Conservation (phyloP, 92 coral and sea anemone species). For the Hydrozoanthus gracilis region DNA sequence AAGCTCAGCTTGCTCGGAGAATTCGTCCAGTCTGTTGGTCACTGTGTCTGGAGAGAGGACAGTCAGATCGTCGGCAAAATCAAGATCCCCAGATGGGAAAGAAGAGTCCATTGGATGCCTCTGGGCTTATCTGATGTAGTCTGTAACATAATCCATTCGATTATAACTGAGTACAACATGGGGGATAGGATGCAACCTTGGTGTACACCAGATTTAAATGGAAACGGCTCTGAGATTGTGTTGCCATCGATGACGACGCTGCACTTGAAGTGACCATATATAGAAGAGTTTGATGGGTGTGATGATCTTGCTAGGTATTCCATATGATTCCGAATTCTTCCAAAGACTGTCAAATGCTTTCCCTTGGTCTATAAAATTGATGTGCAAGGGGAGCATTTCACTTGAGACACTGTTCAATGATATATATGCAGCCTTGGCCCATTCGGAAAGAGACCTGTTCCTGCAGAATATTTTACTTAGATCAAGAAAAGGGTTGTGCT, state of each 20-base stretch:
- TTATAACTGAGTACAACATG: not conserved
- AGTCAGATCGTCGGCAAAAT: slow-evolving; percentile 3
- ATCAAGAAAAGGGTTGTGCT: slow-evolving; percentile 2
- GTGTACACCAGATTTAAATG: no score
- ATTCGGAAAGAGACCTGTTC: slow-evolving; percentile 22
- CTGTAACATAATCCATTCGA: slow-evolving; percentile 19
- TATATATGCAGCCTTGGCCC: slow-evolving; percentile 31
- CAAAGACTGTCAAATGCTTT: slow-evolving; percentile 6
- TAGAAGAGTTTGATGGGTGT: slow-evolving; percentile 16
- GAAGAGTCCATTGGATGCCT: not conserved
- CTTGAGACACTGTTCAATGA: slow-evolving; percentile 44
- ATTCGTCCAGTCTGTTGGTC: slow-evolving; percentile 12
- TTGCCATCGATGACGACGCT: slow-evolving; percentile 30
- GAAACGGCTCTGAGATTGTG: not conserved
- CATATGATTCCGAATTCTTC: not conserved
- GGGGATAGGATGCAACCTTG: not conserved
- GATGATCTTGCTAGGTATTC: slow-evolving; percentile 9
- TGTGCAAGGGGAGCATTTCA: not conserved
- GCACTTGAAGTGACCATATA: slow-evolving; percentile 32
- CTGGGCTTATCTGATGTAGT: slow-evolving; percentile 3
- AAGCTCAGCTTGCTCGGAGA: slow-evolving; percentile 23
- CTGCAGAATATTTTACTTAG: no score
- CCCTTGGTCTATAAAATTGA: slow-evolving; percentile 44
- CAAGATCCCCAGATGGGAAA: slow-evolving; percentile 11
- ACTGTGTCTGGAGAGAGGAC: not conserved